These are phyloP conservation scores for Gymnogyps californianus DNA, from an alignment of 2,113 vertebrate genomes.

Conservation along the genomic window DNA sequence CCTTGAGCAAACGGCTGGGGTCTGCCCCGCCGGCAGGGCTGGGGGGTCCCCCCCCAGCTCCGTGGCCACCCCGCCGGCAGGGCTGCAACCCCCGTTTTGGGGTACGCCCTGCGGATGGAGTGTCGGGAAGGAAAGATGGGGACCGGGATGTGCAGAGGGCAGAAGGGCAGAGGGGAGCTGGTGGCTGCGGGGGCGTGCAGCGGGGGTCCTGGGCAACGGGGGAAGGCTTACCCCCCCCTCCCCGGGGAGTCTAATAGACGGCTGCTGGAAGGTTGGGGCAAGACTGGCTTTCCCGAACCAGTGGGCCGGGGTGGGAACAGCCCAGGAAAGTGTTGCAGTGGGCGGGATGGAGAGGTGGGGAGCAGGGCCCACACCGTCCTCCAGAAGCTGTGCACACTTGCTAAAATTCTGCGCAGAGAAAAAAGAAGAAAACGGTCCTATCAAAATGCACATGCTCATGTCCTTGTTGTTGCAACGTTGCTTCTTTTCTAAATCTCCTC, in stretches of 20 bases:
- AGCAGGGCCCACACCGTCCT: neutral
- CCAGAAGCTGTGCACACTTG: neutral
- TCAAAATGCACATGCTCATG: neutral
- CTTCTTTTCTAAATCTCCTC: neutral
- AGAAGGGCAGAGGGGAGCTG: neutral
- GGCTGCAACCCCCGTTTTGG: neutral
- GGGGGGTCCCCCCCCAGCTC: no score
- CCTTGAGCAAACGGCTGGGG: neutral
- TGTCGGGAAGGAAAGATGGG: neutral
- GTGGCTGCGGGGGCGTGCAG: neutral
- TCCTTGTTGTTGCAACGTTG: neutral
- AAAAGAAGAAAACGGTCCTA: neutral
- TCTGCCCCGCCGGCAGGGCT: neutral
- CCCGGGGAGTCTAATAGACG: accelerated
- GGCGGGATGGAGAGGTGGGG: neutral
- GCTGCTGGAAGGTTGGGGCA: neutral
- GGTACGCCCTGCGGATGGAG: neutral
- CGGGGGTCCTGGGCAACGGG: neutral
- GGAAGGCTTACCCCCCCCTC: neutral
- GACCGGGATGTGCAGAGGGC: neutral
- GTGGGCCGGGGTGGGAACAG: neutral
- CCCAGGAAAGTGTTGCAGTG: neutral
- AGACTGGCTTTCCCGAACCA: neutral
- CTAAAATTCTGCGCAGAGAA: neutral
- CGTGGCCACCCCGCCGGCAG: neutral